A percentile compares a stretch with the other conserved stretches of the same genome.
Conservation (phyloP, 2,888 invertebrate genomes). For the Tribolium freemani region DNA sequence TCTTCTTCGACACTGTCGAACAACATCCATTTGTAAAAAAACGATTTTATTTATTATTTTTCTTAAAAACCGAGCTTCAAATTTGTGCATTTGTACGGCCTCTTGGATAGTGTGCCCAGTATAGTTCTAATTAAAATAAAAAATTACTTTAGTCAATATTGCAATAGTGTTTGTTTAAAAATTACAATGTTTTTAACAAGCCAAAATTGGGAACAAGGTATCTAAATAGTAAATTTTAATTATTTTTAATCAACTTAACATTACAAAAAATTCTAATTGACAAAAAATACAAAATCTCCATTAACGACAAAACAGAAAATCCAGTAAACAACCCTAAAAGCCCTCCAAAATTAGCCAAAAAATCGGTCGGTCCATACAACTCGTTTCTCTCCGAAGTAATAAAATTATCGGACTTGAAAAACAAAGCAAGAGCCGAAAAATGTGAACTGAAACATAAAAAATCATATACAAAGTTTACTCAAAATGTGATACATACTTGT, state of each 20-base stretch:
- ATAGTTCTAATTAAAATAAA: too few species aligned
- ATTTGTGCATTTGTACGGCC: too few species aligned
- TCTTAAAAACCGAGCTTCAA: too few species aligned
- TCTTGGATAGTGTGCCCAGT: too few species aligned
- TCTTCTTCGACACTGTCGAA: too few species aligned
- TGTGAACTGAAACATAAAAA: slow-evolving; percentile 46
- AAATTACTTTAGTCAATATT: too few species aligned
- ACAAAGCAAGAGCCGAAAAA: slow-evolving; percentile 52
- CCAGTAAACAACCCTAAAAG: slow-evolving; percentile 61
- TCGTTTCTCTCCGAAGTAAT: slow-evolving; percentile 57
- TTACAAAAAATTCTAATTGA: slow-evolving; percentile 67
- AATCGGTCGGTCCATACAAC: slow-evolving; percentile 58
- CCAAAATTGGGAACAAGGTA: too few species aligned
- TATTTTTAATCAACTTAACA: slow-evolving; percentile 47
- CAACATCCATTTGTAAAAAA: too few species aligned
- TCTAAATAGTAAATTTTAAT: too few species aligned
- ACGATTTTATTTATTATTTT: too few species aligned
- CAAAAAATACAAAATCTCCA: slow-evolving; percentile 72
- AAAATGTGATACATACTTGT: not conserved
- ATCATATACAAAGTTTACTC: not conserved
- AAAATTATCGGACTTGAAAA: slow-evolving; percentile 54
- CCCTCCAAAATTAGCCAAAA: slow-evolving; percentile 59
- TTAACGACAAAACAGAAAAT: slow-evolving; percentile 67
- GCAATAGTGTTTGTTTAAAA: too few species aligned
- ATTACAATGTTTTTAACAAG: too few species aligned